Conservation (phyloP, 2,888 invertebrate species). For the Ennomos quercinarius region DNA sequence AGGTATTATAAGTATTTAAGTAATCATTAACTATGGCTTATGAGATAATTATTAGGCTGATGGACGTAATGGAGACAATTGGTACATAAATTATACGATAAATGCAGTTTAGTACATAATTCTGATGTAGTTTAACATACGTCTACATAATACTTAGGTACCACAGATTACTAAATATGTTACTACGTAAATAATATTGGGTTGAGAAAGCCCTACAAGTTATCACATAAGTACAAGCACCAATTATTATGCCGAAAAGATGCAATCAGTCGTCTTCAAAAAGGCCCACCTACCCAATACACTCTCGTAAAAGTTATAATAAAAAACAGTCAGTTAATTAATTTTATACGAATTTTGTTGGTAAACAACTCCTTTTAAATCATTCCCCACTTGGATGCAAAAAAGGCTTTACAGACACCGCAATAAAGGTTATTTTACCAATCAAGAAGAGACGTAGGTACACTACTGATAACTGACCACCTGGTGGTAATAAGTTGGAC, state of each 20-base stretch:
- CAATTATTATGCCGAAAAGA: background rate
- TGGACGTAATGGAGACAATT: no score
- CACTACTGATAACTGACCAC: slow-evolving; percentile 20
- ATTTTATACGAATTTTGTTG: slow-evolving; percentile 32
- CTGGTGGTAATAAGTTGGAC: slow-evolving; percentile 19
- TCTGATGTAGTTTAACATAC: no score
- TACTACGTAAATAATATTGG: no score
- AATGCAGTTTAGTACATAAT: no score
- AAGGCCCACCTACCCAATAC: slow-evolving; percentile 19
- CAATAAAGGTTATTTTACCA: slow-evolving; percentile 16
- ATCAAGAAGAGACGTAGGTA: background rate
- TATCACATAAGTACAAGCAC: no score
- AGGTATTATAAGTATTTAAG: background rate
- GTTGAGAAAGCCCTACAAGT: no score
- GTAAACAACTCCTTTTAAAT: slow-evolving; percentile 39
- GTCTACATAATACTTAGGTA: no score
- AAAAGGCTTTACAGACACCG: slow-evolving; percentile 2
- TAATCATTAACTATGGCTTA: background rate
- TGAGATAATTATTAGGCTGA: no score
- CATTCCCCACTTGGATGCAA: background rate
- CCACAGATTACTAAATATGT: no score
- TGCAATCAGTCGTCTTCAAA: slow-evolving; percentile 18
- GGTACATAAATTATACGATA: no score
- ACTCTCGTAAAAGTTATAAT: slow-evolving; percentile 19
- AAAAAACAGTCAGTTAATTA: slow-evolving; percentile 24